Evolutionary conservation across 2,888 invertebrate genomes (phyloP).

Genomic region (Copidosoma aretas): DNA sequence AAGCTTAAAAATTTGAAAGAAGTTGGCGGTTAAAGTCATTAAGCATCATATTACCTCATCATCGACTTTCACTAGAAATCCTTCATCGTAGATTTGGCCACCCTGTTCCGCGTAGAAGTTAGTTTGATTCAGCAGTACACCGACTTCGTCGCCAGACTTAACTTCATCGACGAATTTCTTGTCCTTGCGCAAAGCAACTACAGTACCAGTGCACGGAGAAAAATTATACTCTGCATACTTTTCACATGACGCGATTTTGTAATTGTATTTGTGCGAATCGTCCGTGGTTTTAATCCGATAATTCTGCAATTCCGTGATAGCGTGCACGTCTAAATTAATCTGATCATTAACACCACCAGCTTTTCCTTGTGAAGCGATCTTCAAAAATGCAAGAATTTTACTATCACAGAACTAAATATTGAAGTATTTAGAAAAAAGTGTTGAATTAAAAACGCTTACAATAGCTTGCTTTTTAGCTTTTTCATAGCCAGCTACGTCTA

Average conservation of each 20-base stretch:
- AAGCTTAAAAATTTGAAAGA: not conserved
- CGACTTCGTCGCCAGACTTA: slow-evolving; percentile 85
- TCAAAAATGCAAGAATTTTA: slow-evolving; percentile 31
- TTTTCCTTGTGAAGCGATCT: slow-evolving; percentile 87
- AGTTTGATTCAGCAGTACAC: slow-evolving; percentile 88
- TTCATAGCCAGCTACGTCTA: slow-evolving; percentile 93
- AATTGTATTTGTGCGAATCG: slow-evolving; percentile 91
- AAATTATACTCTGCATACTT: slow-evolving; percentile 80
- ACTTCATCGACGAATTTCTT: slow-evolving; percentile 88
- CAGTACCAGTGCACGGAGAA: slow-evolving; percentile 73
- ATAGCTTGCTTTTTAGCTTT: slow-evolving; percentile 89
- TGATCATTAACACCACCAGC: slow-evolving; percentile 80
- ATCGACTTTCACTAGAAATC: slow-evolving; percentile 81
- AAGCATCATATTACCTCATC: slow-evolving; percentile 76
- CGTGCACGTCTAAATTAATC: slow-evolving; percentile 92
- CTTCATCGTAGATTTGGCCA: slow-evolving; percentile 97
- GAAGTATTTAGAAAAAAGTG: slow-evolving; percentile 2
- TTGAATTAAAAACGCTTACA: too few relatives aligned
- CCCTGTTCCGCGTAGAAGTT: slow-evolving; percentile 99
- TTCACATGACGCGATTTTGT: slow-evolving; percentile 71
- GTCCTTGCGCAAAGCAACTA: slow-evolving; percentile 80
- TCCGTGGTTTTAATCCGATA: slow-evolving; percentile 81
- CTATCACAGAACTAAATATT: slow-evolving; percentile 11
- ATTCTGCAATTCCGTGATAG: slow-evolving; percentile 88
- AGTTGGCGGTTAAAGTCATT: not conserved